phyloP scores from a whole-genome alignment of 2,888 invertebrate genomes.

The Smittia sp. region DNA sequence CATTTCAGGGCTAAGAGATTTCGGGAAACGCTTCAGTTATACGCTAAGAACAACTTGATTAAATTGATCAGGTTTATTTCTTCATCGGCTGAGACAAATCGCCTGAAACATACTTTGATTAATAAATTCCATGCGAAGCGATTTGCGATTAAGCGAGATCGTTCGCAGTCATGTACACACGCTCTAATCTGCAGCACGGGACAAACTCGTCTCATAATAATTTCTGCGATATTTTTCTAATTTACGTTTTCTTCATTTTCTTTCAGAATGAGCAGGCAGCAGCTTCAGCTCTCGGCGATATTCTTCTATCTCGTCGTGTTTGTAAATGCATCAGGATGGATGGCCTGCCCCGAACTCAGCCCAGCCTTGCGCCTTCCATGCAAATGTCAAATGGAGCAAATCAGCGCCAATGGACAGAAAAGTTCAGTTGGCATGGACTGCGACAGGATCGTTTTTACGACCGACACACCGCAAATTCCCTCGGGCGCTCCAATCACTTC shows the following conservation, averaged over 20 bases:
- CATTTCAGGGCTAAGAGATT: no score
- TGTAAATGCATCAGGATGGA: constrained; percentile 55
- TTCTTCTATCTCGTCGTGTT: constrained; percentile 47
- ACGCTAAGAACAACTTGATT: no score
- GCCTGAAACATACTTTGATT: no score
- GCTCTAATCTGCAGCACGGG: not conserved
- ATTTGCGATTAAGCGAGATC: no score
- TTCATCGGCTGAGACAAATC: no score
- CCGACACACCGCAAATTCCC: constrained; percentile 73
- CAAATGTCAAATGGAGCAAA: constrained; percentile 57
- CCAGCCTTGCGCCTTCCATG: constrained; percentile 75
- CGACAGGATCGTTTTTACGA: constrained; percentile 75
- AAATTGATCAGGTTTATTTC: no score
- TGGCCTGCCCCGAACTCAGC: constrained; percentile 74
- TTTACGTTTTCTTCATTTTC: not conserved
- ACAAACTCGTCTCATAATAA: not conserved
- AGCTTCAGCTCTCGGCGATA: constrained; percentile 17
- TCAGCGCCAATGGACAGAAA: constrained; percentile 56
- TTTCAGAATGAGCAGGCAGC: constrained; percentile 23
- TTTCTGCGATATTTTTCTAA: not conserved
- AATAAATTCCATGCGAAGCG: no score
- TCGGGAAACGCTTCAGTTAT: no score
- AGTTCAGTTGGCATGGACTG: constrained; percentile 72
- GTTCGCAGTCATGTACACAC: no score
- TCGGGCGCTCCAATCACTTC: constrained; percentile 76